Evolutionary conservation across 2,888 invertebrate genomes (phyloP).

Genomic region (Hymenopus coronatus): DNA sequence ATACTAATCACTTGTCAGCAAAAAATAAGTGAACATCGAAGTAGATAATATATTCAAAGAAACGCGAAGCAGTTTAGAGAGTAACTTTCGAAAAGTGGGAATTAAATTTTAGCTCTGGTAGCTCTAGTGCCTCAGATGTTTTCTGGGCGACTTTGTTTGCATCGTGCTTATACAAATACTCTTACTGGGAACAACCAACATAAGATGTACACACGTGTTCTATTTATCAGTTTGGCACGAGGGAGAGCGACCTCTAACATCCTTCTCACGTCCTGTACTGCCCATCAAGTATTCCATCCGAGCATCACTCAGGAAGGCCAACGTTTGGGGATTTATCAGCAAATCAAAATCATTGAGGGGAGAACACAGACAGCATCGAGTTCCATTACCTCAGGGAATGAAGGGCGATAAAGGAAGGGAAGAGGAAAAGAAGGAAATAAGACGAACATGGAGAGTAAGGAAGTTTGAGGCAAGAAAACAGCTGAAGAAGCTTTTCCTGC

Average conservation of each 20-base stretch:
- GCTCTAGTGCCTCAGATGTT: neutral
- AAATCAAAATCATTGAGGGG: slow-evolving; percentile 21
- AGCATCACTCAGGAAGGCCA: slow-evolving; percentile 5
- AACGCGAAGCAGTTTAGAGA: neutral
- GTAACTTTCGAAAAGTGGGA: neutral
- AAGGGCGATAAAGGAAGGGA: neutral
- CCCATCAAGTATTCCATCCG: slow-evolving; percentile 17
- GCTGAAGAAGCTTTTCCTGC: slow-evolving; percentile 14
- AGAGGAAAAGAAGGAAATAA: neutral
- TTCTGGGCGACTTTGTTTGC: neutral
- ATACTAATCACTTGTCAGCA: too few relatives aligned
- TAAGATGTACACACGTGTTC: neutral
- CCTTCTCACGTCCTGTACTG: neutral
- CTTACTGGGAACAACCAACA: neutral
- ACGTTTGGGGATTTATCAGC: slow-evolving; percentile 17
- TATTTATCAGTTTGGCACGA: neutral
- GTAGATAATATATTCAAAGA: neutral
- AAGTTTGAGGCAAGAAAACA: slow-evolving; percentile 4
- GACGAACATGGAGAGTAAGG: neutral
- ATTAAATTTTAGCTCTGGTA: neutral
- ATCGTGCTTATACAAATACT: neutral
- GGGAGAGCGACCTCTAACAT: neutral
- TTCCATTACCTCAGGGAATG: slow-evolving; percentile 15
- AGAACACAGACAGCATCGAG: slow-evolving; percentile 14
- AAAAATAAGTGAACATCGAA: too few relatives aligned